phyloP scores from a whole-genome alignment of 2,888 invertebrate genomes.

The Baronia brevicornis region DNA sequence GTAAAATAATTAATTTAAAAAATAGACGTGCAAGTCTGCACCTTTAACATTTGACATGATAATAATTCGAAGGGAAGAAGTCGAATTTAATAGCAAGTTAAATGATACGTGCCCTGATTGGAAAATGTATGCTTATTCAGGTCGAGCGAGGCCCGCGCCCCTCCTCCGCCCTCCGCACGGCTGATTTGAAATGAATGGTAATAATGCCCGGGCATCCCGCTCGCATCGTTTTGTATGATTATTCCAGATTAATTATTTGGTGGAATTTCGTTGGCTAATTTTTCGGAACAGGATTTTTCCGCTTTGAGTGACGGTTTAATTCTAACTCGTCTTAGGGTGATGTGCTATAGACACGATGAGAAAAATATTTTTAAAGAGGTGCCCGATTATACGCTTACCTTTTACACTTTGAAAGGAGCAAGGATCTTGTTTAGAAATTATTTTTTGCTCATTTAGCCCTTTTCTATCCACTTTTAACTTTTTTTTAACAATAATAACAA shows the following conservation, averaged over 20 bases:
- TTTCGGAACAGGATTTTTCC: slow-evolving; percentile 72
- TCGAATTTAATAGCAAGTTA: slow-evolving; percentile 75
- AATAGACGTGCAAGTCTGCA: slow-evolving; percentile 34
- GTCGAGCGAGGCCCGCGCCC: slow-evolving; percentile 48
- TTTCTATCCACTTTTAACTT: too few relatives aligned
- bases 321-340: slow-evolving; percentile 52
- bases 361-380: too few relatives aligned
- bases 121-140: slow-evolving; percentile 76
- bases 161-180: slow-evolving; percentile 61
- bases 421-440: too few relatives aligned
- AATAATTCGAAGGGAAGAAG: slow-evolving; percentile 72
- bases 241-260: slow-evolving; percentile 76
- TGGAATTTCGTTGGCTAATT: slow-evolving; percentile 72
- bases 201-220: slow-evolving; percentile 70
- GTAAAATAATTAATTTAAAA: slow-evolving; percentile 15
- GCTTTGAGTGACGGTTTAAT: slow-evolving; percentile 73
- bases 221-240: slow-evolving; percentile 75
- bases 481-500: too few relatives aligned
- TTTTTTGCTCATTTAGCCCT: too few relatives aligned
- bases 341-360: slow-evolving; percentile 16
- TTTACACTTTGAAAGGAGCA: too few relatives aligned
- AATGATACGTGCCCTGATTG: slow-evolving; percentile 76
- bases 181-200: slow-evolving; percentile 75
- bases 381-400: too few relatives aligned
- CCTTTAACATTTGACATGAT: slow-evolving; percentile 58